phyloP scores from a whole-genome alignment of 35 echinoderm and acorn worm genomes.

The Strongylocentrotus purpuratus region DNA sequence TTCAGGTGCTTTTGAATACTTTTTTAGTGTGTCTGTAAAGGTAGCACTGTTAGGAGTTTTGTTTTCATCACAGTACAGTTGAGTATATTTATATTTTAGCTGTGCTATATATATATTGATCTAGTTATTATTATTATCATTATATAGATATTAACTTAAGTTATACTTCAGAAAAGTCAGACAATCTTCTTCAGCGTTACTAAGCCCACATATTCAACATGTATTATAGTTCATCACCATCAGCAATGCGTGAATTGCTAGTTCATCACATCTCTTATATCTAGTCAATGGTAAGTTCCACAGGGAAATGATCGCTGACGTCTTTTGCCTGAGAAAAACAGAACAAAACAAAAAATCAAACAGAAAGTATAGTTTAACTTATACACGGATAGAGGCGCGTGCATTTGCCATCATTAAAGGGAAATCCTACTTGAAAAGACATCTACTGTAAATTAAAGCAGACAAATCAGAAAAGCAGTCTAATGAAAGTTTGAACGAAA shows the following conservation, averaged over 20 bases:
- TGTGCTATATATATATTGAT: too few species aligned
- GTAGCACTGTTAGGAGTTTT: too few species aligned
- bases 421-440: too few species aligned
- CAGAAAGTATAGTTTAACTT: neutral
- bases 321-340: conserved; percentile 61
- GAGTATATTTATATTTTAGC: too few species aligned
- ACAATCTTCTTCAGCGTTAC: neutral
- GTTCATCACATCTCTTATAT: neutral
- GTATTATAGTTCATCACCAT: neutral
- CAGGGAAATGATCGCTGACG: conserved; percentile 84
- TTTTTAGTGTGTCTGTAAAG: too few species aligned
- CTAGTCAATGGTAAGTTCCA: conserved; percentile 63
- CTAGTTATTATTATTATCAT: too few species aligned
- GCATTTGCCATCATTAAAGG: neutral
- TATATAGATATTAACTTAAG: neutral
- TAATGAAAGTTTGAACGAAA: too few species aligned
- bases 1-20: too few species aligned
- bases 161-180: neutral
- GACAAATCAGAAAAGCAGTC: too few species aligned
- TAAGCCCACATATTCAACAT: too few species aligned
- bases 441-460: too few species aligned
- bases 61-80: too few species aligned
- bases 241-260: neutral
- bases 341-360: conserved; percentile 8
- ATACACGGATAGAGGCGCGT: neutral